Conservation (phyloP, 2,113 vertebrate species). For the Mesocricetus auratus region DNA sequence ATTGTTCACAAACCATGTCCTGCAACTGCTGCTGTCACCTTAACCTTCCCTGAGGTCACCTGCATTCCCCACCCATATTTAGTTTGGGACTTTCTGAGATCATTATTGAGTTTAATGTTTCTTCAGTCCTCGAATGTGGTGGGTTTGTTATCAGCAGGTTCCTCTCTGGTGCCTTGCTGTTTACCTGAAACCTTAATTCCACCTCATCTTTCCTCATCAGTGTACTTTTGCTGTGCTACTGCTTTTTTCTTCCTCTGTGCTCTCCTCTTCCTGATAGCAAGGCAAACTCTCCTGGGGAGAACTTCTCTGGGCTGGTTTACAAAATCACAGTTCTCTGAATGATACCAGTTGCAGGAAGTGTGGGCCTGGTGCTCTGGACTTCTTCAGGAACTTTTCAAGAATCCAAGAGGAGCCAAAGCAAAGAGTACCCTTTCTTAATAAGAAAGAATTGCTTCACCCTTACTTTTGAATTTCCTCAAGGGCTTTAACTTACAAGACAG, state of each 20-base stretch:
- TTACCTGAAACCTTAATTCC: conserved; percentile 62
- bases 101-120: conserved; percentile 52
- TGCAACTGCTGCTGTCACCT: neutral
- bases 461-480: conserved; percentile 35
- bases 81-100: conserved; percentile 43
- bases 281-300: conserved; percentile 48
- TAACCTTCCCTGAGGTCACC: neutral
- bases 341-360: neutral
- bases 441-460: neutral
- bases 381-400: neutral
- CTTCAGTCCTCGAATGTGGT: neutral
- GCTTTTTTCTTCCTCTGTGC: conserved; percentile 53
- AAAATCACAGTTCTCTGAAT: neutral
- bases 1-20: neutral
- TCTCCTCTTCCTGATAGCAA: conserved; percentile 71
- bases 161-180: conserved; percentile 35
- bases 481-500: neutral
- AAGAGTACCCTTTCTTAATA: neutral
- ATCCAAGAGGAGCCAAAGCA: conserved; percentile 26
- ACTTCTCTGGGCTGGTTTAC: neutral
- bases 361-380: neutral
- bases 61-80: neutral
- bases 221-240: conserved; percentile 5
- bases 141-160: conserved; percentile 55
- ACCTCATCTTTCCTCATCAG: conserved; percentile 63